Conservation (phyloP, 2,797 vertebrate genomes). For the Gila robusta region DNA sequence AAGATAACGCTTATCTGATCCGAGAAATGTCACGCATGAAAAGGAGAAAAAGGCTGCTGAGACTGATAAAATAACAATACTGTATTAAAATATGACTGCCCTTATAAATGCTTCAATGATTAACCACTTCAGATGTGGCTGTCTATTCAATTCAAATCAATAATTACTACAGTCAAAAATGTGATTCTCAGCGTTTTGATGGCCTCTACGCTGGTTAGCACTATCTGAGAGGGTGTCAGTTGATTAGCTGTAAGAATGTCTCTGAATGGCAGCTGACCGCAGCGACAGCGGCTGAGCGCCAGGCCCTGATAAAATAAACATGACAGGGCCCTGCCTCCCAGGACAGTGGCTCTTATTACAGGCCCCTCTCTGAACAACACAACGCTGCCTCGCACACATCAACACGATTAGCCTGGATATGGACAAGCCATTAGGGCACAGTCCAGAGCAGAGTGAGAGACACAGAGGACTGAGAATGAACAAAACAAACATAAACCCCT, state of each 20-base stretch:
- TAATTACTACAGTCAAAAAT: slow-evolving; percentile 24
- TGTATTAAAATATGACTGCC: neutral
- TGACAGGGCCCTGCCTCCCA: slow-evolving; percentile 70
- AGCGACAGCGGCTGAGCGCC: slow-evolving; percentile 65
- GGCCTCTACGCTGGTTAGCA: slow-evolving; percentile 26
- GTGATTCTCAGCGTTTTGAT: slow-evolving; percentile 26
- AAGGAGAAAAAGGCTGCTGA: neutral
- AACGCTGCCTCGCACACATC: slow-evolving; percentile 41
- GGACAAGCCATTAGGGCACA: slow-evolving; percentile 49
- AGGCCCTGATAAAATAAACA: slow-evolving; percentile 81
- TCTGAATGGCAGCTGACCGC: slow-evolving; percentile 58
- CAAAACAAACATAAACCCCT: neutral
- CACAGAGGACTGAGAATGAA: slow-evolving; percentile 6
- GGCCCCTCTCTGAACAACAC: slow-evolving; percentile 60
- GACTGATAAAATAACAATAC: neutral
- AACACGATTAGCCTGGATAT: slow-evolving; percentile 45
- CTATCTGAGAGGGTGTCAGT: slow-evolving; percentile 50
- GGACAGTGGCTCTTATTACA: slow-evolving; percentile 71
- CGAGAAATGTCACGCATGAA: neutral
- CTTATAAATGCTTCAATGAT: neutral
- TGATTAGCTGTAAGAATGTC: slow-evolving; percentile 52
- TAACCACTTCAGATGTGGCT: neutral
- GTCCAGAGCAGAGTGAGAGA: slow-evolving; percentile 40
- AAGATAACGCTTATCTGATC: slow-evolving; percentile 1
- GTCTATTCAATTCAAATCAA: slow-evolving; percentile 5